Evolutionary conservation across 2,888 invertebrate genomes (phyloP), one percentile per base, ranked within the genome.

Genomic region (Heliconius aoede): DNA sequence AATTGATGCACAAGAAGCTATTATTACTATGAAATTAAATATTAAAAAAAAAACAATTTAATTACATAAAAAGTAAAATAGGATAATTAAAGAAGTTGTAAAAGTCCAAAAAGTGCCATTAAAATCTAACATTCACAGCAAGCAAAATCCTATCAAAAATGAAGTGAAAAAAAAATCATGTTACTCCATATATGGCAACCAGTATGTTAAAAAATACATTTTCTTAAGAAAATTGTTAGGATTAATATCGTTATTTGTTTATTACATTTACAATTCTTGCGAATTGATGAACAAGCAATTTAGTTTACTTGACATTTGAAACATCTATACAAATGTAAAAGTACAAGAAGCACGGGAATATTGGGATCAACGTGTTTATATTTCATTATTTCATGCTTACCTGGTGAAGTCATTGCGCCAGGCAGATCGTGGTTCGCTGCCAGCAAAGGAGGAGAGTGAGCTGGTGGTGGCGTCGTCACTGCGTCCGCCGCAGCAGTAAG

Each of bases 401-500:
- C 94, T 93, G 83, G 86, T 88, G 81, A 90, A 92, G 84, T 94
- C 94, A 82, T 88, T 90, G 84, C 90, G 91, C 94, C 94, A 94
- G 80, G 93, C 93, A 84, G 91, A 92, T 88, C 87, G 90, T 76
- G 85, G 88, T 82, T 88, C 86, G 84, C 90, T 90, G 88, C 85
- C 89, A 69, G 87, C 90, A 86, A 91, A 84, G 77, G 93, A 91
- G 28, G 93, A 89, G 87, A 90, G 89, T 89, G 91, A 91, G 91
- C 90, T 92, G 84, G 90, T 91, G 81, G 91, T 92, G 83, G 87
- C 86, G 88, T 93, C 93, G 84, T 94, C 94, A 85, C 94, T 94
- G 94, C 83, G 88, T 87, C 86, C 87, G 89, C 87, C 90, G 90
- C 90, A 91, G 89, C 79, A 79, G 77, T 65, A 78, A 79, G 83